These are phyloP conservation scores for Lonchura striata DNA, from an alignment of 2,113 vertebrate species.

Conservation along the genomic window DNA sequence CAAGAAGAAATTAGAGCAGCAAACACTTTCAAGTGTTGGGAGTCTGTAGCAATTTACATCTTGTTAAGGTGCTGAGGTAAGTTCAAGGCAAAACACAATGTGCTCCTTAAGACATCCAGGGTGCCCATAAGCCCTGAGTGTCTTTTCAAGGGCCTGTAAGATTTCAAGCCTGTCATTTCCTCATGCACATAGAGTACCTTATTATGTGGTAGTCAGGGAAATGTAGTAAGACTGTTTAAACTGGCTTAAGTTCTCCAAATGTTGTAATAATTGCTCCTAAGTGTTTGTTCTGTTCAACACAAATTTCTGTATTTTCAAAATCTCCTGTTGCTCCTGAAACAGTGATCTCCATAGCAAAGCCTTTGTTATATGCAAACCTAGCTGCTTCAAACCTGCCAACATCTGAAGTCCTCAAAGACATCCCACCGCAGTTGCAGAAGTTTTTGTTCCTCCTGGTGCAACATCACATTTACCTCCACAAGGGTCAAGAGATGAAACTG, in stretches of 20 bases:
- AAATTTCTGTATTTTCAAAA: background rate
- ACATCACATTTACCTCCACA: background rate
- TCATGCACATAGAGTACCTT: background rate
- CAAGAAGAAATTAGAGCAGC: background rate
- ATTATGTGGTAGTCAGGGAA: background rate
- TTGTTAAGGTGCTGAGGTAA: background rate
- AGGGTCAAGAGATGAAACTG: background rate
- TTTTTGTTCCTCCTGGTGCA: background rate
- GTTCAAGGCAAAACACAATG: background rate
- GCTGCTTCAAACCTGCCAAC: background rate
- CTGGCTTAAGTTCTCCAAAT: background rate
- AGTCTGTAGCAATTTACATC: background rate
- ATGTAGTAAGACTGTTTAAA: background rate
- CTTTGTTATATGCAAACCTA: background rate
- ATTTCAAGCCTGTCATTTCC: background rate
- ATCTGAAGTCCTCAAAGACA: background rate
- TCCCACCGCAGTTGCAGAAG: accelerated
- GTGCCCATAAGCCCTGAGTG: background rate
- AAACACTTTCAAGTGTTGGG: background rate
- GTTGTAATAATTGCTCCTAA: background rate
- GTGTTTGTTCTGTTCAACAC: background rate
- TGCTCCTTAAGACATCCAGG: background rate
- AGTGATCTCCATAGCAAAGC: background rate
- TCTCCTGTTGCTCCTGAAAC: background rate
- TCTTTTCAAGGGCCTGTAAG: background rate